Evolutionary conservation across 2,888 invertebrate genomes (phyloP).

Genomic region (Pristionchus mayeri): DNA sequence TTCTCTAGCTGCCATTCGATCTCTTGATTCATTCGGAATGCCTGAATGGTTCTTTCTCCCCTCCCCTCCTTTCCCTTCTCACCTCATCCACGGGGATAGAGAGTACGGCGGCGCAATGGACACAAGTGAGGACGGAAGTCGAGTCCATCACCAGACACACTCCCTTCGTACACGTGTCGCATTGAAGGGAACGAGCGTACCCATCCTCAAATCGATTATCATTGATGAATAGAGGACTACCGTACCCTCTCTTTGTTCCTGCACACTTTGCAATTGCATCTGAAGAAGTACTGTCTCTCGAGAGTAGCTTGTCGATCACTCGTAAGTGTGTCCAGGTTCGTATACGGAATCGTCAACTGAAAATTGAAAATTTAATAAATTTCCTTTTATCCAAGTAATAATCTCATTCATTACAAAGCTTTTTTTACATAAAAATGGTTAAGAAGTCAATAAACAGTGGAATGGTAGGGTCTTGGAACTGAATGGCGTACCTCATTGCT

Average conservation of each 20-base stretch:
- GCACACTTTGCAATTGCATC: conserved; percentile 53
- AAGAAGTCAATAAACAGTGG: neutral
- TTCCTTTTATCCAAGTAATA: too few species aligned
- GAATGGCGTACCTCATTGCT: conserved; percentile 14
- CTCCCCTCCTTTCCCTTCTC: neutral
- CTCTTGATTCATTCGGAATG: conserved; percentile 4
- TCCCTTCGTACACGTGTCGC: neutral
- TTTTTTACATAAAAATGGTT: neutral
- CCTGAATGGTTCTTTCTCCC: neutral
- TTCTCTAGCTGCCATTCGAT: conserved; percentile 45
- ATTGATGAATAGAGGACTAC: neutral
- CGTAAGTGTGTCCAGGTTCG: conserved; percentile 40
- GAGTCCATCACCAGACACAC: conserved; percentile 2
- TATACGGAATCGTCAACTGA: conserved; percentile 49
- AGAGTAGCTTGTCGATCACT: conserved; percentile 49
- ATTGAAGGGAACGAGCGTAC: conserved; percentile 32
- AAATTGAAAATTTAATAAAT: too few species aligned
- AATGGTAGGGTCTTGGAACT: neutral
- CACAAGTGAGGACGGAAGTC: conserved; percentile 9
- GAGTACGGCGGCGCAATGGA: conserved; percentile 13
- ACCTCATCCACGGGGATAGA: conserved; percentile 10
- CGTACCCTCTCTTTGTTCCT: conserved; percentile 52
- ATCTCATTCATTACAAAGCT: too few species aligned
- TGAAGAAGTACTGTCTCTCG: conserved; percentile 56
- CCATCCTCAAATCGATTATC: conserved; percentile 34